Base-by-base conservation (phyloP, 1,140 invertebrate species). In the Cydia amplana region DNA sequence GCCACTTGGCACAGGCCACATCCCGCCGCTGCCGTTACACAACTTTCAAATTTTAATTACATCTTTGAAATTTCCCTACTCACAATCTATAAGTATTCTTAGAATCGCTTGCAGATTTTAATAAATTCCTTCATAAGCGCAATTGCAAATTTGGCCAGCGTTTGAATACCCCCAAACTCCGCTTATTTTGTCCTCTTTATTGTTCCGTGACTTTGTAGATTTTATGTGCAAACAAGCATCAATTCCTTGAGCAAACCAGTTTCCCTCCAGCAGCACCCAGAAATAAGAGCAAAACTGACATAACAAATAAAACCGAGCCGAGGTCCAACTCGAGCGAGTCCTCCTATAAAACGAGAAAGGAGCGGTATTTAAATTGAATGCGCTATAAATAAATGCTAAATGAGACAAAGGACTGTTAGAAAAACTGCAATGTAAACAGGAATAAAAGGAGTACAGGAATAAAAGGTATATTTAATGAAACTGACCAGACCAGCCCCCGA, bases 321-420 rank as follows among this genome's bases (percentile, higher is more conserved):
- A 85, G 85, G 80, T 84, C 82, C 85, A 83, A 87, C 83, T 85
- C 82, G 76, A 77, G 82, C 85, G 86, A 91, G 87, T 88, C 81
- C 85, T 83, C 80, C 83, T 78, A 90, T 91, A 90, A 88, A 90
- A 88, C 87, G 82, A 80, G 80, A 85, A 88, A 87, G 84, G 81
- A 87, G 82, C 83, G 78, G 83, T 89, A 88, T 91, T 91, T 92
- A 91, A 92, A 91, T 90, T 88, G 88, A 91, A 90, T 87, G 87
- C 85, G 84, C 86, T 88, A 88, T 90, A 89, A 92, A 92, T 91
- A 91, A 89, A 90, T 87, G 85, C 83, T 89, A 89, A 91, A 91
- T 87, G 87, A 90, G 85, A 92, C 88, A 91, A 92, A 89, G 85
- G 87, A 89, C 86, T 90, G 84, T 79, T 81, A 85, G 89, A 87